Base-by-base conservation (phyloP, 2,797 vertebrate genomes). In the Glossophaga mutica region DNA sequence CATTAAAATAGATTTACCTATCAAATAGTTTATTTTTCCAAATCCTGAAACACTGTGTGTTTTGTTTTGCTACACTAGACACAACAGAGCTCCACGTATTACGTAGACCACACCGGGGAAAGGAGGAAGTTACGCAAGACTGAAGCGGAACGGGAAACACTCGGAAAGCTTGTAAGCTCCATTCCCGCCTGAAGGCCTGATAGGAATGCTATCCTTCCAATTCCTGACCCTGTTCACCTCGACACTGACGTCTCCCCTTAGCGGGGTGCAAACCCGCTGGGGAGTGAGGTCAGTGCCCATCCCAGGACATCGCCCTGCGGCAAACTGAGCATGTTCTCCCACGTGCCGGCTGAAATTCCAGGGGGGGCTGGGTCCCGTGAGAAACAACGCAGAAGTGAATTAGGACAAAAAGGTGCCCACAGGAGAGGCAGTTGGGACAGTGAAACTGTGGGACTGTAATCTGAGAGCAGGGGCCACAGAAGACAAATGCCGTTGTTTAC, bases 401-500 rank as follows among this genome's bases (percentile, higher is more conserved):
- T 32, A 88, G 87, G 74, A 94, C 46, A 94, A 84, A 94, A 95
- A 87, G 34, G 57, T 14, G 59, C 87, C 67, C 78, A 71, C 37
- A 62, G 78, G 74, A 77, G 84, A 90, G 65, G 88, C 65, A 22
- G n/a, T 0, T 62, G 68, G 42, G 77, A 93, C 39, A 68, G 77
- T 0, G 29, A 44, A 37, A 83, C 73, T 70, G 57, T 71, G 62
- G 87, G 82, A 46, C 67, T 57, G 37, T 46, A 71, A 76, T 92
- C 48, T 77, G 77, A 79, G 88, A 86, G 67, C 82, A 87, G 93
- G 92, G 83, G 81, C 86, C 87, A 87, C 91, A 62, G 87, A 78
- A 46, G 89, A 89, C 81, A 77, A 90, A 94, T 4, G 85, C 93
- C 77, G 73, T 76, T 93, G 93, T 92, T 95, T 90, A 96, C 24